Base-by-base conservation (phyloP, 2,113 vertebrate species). In the Ramphastos sulfuratus region DNA sequence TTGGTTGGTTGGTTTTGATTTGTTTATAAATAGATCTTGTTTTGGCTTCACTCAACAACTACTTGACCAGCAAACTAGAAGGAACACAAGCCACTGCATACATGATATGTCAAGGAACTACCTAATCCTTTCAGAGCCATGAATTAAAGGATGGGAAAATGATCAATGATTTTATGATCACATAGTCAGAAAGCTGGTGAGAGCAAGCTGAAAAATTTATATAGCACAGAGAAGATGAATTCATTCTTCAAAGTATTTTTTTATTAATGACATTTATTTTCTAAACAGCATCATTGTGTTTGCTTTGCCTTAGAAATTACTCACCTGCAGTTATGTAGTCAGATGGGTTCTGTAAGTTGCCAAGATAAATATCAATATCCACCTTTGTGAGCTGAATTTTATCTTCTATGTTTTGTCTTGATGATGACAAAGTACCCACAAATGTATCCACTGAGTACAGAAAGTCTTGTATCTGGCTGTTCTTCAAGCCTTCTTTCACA, bases 291-390 rank as follows among this genome's bases (percentile, higher is more conserved):
- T 18, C 42, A 71, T 21, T 83, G 19, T 63, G 33, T 44, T 90
- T 56, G 5, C 28, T 87, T 64, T 90, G 37, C 7, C 54, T 2
- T 39, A 75, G 48, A 15, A 89, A 90, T 85, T 84, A 92, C 87
- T 91, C 83, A 98, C 98, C 97, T 95, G 98, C 97, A 28, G 80
- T 84, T 33, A 96, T 97, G 89, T 97, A 98, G 77, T 98, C 98
- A 42, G 97, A 97, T 17, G 98, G 98, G 71, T 87, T 96, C 63
- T 96, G 96, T 80, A 98, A 97, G 63, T 94, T 96, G 90, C 78
- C 93, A 42, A 96, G 65, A 78, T 96, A 83, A 93, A 91, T 52
- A 93, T 94, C 75, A 95, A 96, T 46, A 95, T 96, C 86, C 65
- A 96, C 91, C 75, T 94, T 61, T n/a, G 86, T 90, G 33, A 98